Conservation (phyloP, 2,113 vertebrate species). For the Anseranas semipalmata region DNA sequence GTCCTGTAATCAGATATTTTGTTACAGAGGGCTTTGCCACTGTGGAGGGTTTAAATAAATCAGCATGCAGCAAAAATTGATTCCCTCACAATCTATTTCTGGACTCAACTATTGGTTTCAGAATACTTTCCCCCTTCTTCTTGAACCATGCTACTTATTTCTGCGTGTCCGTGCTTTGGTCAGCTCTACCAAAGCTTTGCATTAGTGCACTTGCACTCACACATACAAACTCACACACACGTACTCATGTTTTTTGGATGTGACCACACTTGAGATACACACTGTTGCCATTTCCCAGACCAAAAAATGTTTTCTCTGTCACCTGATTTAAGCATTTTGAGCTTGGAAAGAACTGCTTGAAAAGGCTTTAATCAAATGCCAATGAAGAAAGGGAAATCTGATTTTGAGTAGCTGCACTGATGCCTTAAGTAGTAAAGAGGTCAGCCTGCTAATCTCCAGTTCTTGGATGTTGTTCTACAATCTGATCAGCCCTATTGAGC, state of each 20-base stretch:
- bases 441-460: slow-evolving; percentile 22
- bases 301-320: neutral
- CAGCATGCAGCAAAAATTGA: slow-evolving; percentile 58
- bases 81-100: slow-evolving; percentile 38
- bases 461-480: slow-evolving; percentile 48
- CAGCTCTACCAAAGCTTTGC: neutral
- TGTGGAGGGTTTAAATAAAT: slow-evolving; percentile 52
- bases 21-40: slow-evolving; percentile 48
- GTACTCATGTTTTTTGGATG: neutral
- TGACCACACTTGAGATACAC: neutral
- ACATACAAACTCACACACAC: fast-evolving
- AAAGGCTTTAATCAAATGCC: slow-evolving; percentile 44
- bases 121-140: neutral
- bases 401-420: slow-evolving; percentile 18
- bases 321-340: slow-evolving; percentile 13
- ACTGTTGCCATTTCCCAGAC: neutral
- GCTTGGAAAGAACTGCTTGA: slow-evolving; percentile 8
- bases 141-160: neutral
- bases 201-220: neutral
- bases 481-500: slow-evolving; percentile 45
- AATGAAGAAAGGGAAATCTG: slow-evolving; percentile 34
- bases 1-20: slow-evolving; percentile 67
- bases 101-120: neutral
- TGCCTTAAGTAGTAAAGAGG: slow-evolving; percentile 1
- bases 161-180: neutral